Evolutionary conservation across 2,113 vertebrate genomes (phyloP).

Genomic region (Notothenia rossii): DNA sequence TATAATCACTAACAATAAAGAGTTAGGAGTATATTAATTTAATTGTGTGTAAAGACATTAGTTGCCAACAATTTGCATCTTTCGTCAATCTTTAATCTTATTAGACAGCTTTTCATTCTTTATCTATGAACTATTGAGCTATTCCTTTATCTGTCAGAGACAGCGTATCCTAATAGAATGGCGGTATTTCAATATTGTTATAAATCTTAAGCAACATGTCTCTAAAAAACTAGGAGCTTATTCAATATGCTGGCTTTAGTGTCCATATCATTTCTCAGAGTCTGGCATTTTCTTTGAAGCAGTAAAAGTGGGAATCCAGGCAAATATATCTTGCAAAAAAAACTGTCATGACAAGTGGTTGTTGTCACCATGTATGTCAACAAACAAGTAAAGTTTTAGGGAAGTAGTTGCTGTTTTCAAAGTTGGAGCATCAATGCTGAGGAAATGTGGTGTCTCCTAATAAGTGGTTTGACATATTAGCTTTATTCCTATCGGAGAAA

Average conservation of each 20-base stretch:
- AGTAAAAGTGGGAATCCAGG: background rate
- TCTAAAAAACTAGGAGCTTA: constrained; percentile 1
- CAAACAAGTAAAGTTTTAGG: background rate
- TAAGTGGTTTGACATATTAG: background rate
- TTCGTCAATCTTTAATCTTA: background rate
- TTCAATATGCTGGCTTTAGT: background rate
- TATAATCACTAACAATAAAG: constrained; percentile 12
- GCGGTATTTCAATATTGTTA: background rate
- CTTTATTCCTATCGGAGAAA: background rate
- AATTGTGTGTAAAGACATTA: constrained; percentile 1
- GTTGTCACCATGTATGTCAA: background rate
- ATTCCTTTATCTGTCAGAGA: background rate
- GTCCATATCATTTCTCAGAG: background rate
- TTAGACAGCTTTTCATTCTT: background rate
- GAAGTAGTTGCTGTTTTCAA: background rate
- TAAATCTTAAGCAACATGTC: background rate
- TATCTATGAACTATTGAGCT: background rate
- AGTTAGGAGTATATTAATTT: background rate
- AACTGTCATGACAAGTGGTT: background rate
- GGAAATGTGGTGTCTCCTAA: background rate
- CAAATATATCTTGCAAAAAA: background rate
- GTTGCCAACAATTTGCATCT: background rate
- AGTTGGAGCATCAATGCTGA: background rate
- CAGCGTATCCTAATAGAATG: background rate
- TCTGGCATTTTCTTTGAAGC: background rate